Evolutionary conservation across 2,888 invertebrate species (phyloP), one percentile per base, ranked within the genome.

Genomic region (Acronicta leporina): DNA sequence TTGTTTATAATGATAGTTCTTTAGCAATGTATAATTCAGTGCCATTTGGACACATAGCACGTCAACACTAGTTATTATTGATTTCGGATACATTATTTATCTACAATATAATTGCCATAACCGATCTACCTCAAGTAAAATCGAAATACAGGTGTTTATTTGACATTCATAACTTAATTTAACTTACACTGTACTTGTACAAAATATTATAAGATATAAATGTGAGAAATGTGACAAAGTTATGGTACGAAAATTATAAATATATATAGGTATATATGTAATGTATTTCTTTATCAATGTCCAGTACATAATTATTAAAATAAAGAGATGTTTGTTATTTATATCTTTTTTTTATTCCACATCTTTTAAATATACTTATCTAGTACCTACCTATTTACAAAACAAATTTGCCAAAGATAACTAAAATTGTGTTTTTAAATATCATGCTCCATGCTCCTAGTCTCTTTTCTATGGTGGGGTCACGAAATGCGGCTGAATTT

Each of bases 321-420:
- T 93, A 92, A 93, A 92, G 86, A 91, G 85, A 94, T 94, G 93
- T 92, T 94, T 94, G 94, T 94, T 94, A 94, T 93, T 90, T 87
- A 91, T 75, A 15, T 52, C 40, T 51, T 73, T 74, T 76, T 78
- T 68, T 71, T 56, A 58, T 64, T 71, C 63, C 16, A 20, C 0
- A 46, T 14, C 63, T 44, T 6, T 20, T 6, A 35, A 1, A 40
- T 13, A 27, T 25, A 25, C 25, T 5, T n/a, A n/a, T n/a, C n/a
- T n/a, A n/a, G n/a, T n/a, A n/a, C n/a, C 20, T 2, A 20, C 20
- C 4, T 20, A 20, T 20, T 20, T 20, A 20, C 2, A 20, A 20
- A 20, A 20, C 2, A 20, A 20, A 20, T 20, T 3, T 20, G 2
- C 4, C 20, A 20, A 20, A 20, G 20, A 20, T 20, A 20, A 20